Percentiles rank a stretch among this genome's conserved stretches.
These are phyloP conservation scores for Siniperca knerii DNA, from an alignment of 2,113 vertebrate species.

Conservation along the genomic window DNA sequence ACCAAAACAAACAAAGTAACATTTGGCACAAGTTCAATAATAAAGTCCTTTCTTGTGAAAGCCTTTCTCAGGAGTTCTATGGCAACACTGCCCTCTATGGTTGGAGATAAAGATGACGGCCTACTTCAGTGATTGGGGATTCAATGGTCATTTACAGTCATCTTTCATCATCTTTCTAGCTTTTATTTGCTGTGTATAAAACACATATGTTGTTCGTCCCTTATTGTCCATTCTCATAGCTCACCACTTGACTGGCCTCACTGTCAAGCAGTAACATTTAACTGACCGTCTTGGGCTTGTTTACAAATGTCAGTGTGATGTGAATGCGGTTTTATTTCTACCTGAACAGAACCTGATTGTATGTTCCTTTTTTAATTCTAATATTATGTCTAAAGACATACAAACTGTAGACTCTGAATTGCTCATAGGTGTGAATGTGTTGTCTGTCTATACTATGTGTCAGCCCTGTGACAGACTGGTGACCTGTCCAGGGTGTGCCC, in stretches of 20 bases:
- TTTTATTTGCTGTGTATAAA: not conserved
- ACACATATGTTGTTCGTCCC: not conserved
- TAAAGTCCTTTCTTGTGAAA: too few relatives aligned
- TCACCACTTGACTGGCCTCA: not conserved
- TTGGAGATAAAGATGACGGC: too few relatives aligned
- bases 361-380: not conserved
- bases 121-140: too few relatives aligned
- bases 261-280: not conserved
- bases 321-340: not conserved
- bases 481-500: too few relatives aligned
- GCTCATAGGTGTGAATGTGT: not conserved
- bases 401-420: not conserved
- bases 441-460: not conserved
- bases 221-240: not conserved
- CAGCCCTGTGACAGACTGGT: not conserved
- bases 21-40: too few relatives aligned
- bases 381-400: not conserved
- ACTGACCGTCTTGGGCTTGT: not conserved
- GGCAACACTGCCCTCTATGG: too few relatives aligned
- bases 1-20: too few relatives aligned
- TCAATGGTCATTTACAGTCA: too few relatives aligned
- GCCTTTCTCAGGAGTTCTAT: too few relatives aligned
- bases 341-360: not conserved
- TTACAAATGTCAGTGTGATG: not conserved
- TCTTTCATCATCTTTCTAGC: too few relatives aligned